Base-by-base conservation (phyloP, 2,888 invertebrate genomes). In the Pristionchus japonicus region DNA sequence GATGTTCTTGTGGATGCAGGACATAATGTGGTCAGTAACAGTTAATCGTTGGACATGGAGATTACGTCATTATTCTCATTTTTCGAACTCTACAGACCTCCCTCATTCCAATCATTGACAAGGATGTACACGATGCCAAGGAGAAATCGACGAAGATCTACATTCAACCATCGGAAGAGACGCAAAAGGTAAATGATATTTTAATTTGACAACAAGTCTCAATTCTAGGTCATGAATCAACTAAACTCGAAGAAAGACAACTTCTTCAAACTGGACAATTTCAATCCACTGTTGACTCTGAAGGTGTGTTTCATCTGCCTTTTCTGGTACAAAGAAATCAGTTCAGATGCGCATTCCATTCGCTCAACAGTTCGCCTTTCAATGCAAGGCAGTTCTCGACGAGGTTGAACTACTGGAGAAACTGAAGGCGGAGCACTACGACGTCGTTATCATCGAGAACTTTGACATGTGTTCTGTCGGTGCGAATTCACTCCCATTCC, bases 1-100 rank as follows among this genome's bases (percentile, higher is more conserved):
- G 82, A 82, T 57, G 27, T 82, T 52, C 52, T 82, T 9, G 82
- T 82, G 31, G 82, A 82, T n/a, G 82, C 82, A 43, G 82, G 82
- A 17, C 82, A 82, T 52, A 57, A 82, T 52, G 82, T 82, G 82
- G 82, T 82, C 34, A 52, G 82, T 57, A 6, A 15, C 23, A 23
- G 17, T 1, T 3, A 9, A 57, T 3, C 1, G 7, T 6, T 9
- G 1, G 11, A 2, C 0, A 34, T 20, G 17, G 23, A 67, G 15
- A 15, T 31, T 2, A 0, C 17, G 11, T 34, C 17, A 1, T 67
- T 3, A 27, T 1, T 67, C 4, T 31, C 1, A 34, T 23, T 17
- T 70, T 0, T 40, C 64, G 9, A 37, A 11, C 23, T 20, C 3
- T 40, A 47, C 49, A 82, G 82, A 82, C 82, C 1, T 82, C 82